Evolutionary conservation across 2,888 invertebrate species (phyloP).

Genomic region (Pammene fasciana): DNA sequence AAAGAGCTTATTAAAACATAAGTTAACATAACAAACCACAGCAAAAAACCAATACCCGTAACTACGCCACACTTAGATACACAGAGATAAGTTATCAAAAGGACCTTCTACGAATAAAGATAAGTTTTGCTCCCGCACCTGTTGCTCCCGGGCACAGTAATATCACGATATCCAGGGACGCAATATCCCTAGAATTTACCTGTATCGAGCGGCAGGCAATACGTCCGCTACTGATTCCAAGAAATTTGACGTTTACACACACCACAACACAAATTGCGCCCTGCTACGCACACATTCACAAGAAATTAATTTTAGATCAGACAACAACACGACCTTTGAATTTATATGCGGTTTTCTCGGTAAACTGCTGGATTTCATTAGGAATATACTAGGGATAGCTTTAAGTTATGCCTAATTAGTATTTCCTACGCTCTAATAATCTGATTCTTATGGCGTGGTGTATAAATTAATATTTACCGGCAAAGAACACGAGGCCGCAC

Average conservation of each 20-base stretch:
- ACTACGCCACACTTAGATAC: slow-evolving; percentile 17
- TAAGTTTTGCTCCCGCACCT: slow-evolving; percentile 42
- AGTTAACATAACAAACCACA: slow-evolving; percentile 12
- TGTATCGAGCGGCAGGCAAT: slow-evolving; percentile 64
- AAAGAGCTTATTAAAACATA: slow-evolving; percentile 31
- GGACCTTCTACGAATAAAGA: too few relatives aligned
- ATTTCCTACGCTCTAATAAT: slow-evolving; percentile 19
- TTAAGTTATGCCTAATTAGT: not conserved
- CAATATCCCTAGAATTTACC: slow-evolving; percentile 55
- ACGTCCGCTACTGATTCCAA: slow-evolving; percentile 65
- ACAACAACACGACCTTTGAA: slow-evolving; percentile 61
- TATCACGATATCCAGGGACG: slow-evolving; percentile 41
- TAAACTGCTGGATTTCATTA: slow-evolving; percentile 22
- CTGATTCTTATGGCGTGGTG: slow-evolving; percentile 25
- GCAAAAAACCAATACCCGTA: not conserved
- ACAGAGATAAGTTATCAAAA: not conserved
- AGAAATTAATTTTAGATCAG: slow-evolving; percentile 68
- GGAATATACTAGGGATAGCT: not conserved
- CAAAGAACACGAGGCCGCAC: slow-evolving; percentile 37
- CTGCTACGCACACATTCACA: slow-evolving; percentile 56
- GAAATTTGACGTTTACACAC: slow-evolving; percentile 73
- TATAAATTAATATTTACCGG: slow-evolving; percentile 41
- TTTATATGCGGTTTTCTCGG: slow-evolving; percentile 31
- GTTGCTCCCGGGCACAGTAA: slow-evolving; percentile 42
- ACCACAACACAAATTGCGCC: slow-evolving; percentile 48